A percentile compares a stretch with the other conserved stretches of the same genome.
These are phyloP conservation scores for Dynastes grantii DNA, from an alignment of 2,888 invertebrate species.

Conservation along the genomic window DNA sequence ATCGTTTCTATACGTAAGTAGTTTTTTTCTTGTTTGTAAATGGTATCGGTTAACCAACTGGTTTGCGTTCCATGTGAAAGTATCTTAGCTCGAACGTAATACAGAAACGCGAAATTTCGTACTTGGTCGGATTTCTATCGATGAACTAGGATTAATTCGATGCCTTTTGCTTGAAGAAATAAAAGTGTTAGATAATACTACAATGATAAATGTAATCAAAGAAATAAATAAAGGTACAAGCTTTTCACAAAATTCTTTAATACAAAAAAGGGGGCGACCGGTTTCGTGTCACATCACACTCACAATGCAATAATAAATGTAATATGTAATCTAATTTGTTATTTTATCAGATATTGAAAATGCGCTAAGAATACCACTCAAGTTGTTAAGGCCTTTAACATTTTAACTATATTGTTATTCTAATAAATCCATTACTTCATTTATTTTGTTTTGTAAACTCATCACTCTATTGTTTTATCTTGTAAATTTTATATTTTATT, in stretches of 20 bases:
- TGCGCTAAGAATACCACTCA: no score
- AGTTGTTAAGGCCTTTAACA: no score
- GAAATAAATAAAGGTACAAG: no score
- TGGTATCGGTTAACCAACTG: conserved; percentile 8
- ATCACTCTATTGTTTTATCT: no score
- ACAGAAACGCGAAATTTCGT: neutral
- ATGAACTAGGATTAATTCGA: neutral
- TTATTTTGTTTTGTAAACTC: no score
- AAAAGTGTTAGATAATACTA: neutral
- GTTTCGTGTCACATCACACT: no score
- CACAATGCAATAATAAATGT: neutral
- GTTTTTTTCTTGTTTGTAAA: neutral
- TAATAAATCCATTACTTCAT: no score
- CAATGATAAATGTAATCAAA: neutral
- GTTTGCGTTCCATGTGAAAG: conserved; percentile 17
- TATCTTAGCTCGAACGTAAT: neutral
- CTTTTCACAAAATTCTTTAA: no score
- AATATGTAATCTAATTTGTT: neutral
- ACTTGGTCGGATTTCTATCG: neutral
- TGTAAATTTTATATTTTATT: no score
- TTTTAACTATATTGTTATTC: no score
- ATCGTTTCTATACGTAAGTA: neutral
- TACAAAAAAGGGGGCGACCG: no score
- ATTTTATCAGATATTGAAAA: no score
- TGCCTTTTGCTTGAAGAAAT: neutral